phyloP scores from a whole-genome alignment of 2,113 vertebrate genomes.

The Hemichromis elongatus region DNA sequence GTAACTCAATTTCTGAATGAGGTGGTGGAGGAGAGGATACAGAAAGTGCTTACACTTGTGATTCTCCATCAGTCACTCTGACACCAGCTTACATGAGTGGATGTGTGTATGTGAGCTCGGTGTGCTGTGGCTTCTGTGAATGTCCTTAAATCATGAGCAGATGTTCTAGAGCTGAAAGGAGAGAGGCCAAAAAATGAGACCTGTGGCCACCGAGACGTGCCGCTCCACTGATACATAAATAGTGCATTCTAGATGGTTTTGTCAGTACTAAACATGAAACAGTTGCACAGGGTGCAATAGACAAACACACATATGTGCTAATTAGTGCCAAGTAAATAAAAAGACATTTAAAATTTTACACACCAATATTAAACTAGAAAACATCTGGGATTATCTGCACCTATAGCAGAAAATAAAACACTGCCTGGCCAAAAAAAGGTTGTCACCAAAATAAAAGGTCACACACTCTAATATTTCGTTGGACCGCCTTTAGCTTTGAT shows the following conservation, averaged over 20 bases:
- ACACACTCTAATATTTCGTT: too few species aligned
- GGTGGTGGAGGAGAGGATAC: neutral
- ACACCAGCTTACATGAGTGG: neutral
- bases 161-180: neutral
- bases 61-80: neutral
- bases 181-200: neutral
- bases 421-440: too few species aligned
- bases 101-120: neutral
- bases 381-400: neutral
- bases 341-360: neutral
- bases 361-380: neutral
- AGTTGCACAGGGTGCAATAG: neutral
- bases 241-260: neutral
- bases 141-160: neutral
- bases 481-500: too few species aligned
- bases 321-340: accelerated
- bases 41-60: neutral
- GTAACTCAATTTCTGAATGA: neutral
- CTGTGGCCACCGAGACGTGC: accelerated
- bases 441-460: too few species aligned
- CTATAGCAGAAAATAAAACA: too few species aligned
- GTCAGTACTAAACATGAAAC: neutral
- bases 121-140: accelerated
- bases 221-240: neutral
- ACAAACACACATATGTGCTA: neutral